Evolutionary conservation across 1,140 invertebrate species (phyloP).

Genomic region (Lepeophtheirus salmonis): DNA sequence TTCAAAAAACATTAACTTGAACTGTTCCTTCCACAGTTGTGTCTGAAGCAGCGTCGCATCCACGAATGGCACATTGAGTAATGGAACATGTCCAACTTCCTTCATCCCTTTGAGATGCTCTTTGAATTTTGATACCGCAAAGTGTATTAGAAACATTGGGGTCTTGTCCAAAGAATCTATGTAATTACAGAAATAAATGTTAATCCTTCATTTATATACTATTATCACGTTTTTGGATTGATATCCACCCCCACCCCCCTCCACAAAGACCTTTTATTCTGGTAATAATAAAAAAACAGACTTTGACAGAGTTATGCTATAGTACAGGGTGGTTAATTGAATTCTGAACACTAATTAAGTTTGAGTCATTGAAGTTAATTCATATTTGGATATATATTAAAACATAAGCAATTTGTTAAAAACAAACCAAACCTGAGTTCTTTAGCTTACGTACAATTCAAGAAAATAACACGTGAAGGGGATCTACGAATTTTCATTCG

Average conservation of each 20-base stretch:
- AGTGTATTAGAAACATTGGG: neutral
- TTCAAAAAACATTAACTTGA: too few species aligned
- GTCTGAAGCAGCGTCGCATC: neutral
- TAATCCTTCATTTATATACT: neutral
- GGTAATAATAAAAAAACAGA: neutral
- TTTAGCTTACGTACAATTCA: too few species aligned
- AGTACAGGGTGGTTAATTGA: neutral
- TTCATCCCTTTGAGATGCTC: neutral
- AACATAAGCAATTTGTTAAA: too few species aligned
- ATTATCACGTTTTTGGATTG: too few species aligned
- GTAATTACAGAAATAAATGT: neutral
- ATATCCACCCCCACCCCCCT: too few species aligned
- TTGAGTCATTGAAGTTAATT: neutral
- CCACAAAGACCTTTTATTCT: too few species aligned
- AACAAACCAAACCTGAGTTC: too few species aligned
- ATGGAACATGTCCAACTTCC: neutral
- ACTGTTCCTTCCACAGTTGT: neutral
- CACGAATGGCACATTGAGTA: neutral
- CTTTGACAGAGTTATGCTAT: neutral
- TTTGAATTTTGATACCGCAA: neutral
- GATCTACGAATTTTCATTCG: too few species aligned
- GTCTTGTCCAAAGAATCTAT: neutral
- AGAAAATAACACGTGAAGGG: too few species aligned
- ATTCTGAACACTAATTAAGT: neutral
- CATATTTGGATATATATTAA: too few species aligned